Evolutionary conservation across 2,797 vertebrate species (phyloP), one percentile per base, ranked within the genome.

Genomic region (Rhadinocentrus ornatus): DNA sequence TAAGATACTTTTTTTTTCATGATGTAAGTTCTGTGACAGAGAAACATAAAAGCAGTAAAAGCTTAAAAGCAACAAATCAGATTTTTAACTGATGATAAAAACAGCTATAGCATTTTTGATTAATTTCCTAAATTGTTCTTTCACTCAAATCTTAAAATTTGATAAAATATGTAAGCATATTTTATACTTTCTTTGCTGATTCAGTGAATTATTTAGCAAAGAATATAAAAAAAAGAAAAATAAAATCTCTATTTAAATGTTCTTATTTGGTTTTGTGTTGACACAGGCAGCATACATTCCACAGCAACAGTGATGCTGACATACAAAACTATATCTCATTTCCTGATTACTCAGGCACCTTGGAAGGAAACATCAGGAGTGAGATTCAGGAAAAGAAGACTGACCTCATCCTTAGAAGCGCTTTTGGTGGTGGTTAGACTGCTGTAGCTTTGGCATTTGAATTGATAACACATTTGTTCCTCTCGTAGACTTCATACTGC

Each of bases 321-420:
- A 70, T 59, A 37, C 26, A 65, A 60, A 74, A 78, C 31, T 29
- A 66, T 69, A 55, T 78, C 77, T 73, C 65, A 80, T 83, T 68
- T 86, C 75, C 72, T 83, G 69, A 80, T 66, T 71, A 32, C 63
- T 70, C 58, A 75, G 24, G 60, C 52, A 44, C 46, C 50, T 62
- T 64, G 58, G 64, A 57, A 10, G 20, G 16, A 61, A 75, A 44
- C 22, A 44, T 52, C 44, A 46, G 44, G 44, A 46, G 20, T 46
- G 44, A 46, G 20, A 44, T 31, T 48, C n/a, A 9, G 27, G 18
- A 15, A 52, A 64, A 61, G 37, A 75, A 46, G 13, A 27, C 27
- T 67, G 46, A 71, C 66, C 31, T 72, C 39, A 15, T 20, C 46
- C 59, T 52, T 16, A 61, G 50, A 29, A 46, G 62, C 54, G 37